phyloP scores from a whole-genome alignment of 2,113 vertebrate genomes.

The Chauna torquata region DNA sequence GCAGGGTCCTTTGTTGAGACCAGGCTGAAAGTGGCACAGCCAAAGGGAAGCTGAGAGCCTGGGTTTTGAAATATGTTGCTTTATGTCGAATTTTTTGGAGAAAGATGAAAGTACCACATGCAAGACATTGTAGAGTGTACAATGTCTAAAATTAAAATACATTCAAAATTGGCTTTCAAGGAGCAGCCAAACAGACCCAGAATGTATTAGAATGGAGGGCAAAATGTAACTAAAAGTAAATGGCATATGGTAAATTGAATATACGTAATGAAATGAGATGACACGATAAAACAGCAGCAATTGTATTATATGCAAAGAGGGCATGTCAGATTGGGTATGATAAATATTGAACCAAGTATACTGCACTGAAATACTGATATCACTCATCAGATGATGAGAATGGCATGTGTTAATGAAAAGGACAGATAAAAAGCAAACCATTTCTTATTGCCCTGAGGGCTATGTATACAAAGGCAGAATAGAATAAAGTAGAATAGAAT shows the following conservation, averaged over 20 bases:
- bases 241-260: not conserved
- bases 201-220: not conserved
- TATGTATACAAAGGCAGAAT: not conserved
- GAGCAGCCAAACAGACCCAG: not conserved
- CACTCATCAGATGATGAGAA: not conserved
- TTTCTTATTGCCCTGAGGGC: not conserved
- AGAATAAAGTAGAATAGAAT: too few relatives aligned
- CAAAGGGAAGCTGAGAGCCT: not conserved
- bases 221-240: constrained; percentile 6
- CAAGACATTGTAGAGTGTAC: not conserved
- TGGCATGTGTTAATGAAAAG: not conserved
- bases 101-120: not conserved
- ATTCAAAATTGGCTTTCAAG: not conserved
- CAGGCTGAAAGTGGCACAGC: not conserved
- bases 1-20: not conserved
- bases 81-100: not conserved
- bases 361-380: not conserved
- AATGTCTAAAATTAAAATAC: not conserved
- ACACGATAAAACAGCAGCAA: not conserved
- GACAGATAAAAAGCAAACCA: not conserved
- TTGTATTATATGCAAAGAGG: not conserved
- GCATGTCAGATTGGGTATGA: not conserved
- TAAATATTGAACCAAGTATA: not conserved
- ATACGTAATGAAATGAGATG: not conserved
- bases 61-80: not conserved